A percentile compares a stretch with the other conserved stretches of the same genome.
Evolutionary conservation across 2,113 vertebrate species (phyloP).

Genomic region (Chiloscyllium plagiosum): DNA sequence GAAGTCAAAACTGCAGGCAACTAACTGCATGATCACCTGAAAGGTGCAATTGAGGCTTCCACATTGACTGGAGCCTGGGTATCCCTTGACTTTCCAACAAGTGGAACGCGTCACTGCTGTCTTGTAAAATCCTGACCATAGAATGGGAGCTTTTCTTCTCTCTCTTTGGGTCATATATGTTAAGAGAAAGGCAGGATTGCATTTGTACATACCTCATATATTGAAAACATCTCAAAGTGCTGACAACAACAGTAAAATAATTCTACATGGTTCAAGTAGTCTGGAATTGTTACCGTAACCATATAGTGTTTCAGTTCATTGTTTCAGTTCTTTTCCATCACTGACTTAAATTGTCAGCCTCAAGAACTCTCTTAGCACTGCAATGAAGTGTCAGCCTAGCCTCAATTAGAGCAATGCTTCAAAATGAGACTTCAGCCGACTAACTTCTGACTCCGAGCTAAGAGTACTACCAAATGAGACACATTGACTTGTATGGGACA

Average conservation of each 20-base stretch:
- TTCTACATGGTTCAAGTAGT: not conserved
- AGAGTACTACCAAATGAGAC: not conserved
- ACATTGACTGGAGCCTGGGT: too few relatives aligned
- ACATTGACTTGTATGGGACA: not conserved
- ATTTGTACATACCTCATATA: not conserved
- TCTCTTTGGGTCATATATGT: not conserved
- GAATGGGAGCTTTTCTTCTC: not conserved
- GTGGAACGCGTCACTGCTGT: too few relatives aligned
- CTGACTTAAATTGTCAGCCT: not conserved
- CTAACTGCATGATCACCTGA: too few relatives aligned
- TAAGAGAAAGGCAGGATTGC: not conserved
- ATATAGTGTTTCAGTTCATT: not conserved
- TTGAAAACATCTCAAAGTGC: not conserved
- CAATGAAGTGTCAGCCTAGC: not conserved
- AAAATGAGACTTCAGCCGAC: not conserved
- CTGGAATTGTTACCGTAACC: not conserved
- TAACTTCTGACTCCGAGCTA: not conserved
- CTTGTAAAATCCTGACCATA: too few relatives aligned
- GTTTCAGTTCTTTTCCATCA: not conserved
- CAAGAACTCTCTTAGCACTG: not conserved
- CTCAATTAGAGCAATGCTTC: not conserved
- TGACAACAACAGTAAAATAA: not conserved
- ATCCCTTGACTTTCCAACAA: too few relatives aligned
- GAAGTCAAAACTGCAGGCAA: too few relatives aligned
- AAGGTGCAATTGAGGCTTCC: too few relatives aligned